Evolutionary conservation across 2,797 vertebrate species (phyloP), one percentile per base, ranked within the genome.

Genomic region (Heliangelus exortis): DNA sequence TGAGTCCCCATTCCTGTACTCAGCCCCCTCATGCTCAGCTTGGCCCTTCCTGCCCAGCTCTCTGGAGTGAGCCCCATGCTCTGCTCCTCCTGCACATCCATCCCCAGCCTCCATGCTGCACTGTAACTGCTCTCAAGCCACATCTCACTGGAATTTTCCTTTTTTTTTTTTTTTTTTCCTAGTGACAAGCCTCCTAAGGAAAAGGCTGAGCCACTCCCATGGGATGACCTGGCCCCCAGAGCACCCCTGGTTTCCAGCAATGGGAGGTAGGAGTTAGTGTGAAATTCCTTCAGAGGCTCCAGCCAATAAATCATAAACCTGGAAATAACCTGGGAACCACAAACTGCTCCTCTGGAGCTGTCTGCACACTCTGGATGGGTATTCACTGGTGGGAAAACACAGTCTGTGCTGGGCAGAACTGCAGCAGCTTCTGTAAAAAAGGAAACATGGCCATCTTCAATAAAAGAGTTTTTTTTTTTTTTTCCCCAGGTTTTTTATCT

Each of bases 211-310:
- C 28, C 10, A 1, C 58, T 55, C n/a, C 77, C 81, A 1, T 88
- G 95, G 89, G 75, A 93, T 39, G 91, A 80, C 8, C 10, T 3
- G 28, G 6, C 29, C 13, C 17, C 74, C 55, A 87, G 54, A 71
- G 77, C 39, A 33, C 7, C 65, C 0, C 0, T 14, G 21, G 50
- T 15, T 54, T 29, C 96, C 76, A 67, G 10, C 0, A 89, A 74
- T 8, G 67, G 91, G 48, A 97, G 97, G 97, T 97, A 90, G 10
- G 10, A 39, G 25, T 54, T 51, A 5, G 10, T 2, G 31, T 31
- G 75, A 41, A 33, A 21, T 45, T 8, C 50, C 68, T 41, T 41
- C 5, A 41, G 39, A 14, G 39, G 39, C 39, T 41, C 13, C 13
- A 41, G 39, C 39, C 39, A 41, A 41, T 41, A 41, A 41, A 41